Evolutionary conservation across 2,113 vertebrate species (phyloP).

Genomic region (Telmatochromis brachygnathus): DNA sequence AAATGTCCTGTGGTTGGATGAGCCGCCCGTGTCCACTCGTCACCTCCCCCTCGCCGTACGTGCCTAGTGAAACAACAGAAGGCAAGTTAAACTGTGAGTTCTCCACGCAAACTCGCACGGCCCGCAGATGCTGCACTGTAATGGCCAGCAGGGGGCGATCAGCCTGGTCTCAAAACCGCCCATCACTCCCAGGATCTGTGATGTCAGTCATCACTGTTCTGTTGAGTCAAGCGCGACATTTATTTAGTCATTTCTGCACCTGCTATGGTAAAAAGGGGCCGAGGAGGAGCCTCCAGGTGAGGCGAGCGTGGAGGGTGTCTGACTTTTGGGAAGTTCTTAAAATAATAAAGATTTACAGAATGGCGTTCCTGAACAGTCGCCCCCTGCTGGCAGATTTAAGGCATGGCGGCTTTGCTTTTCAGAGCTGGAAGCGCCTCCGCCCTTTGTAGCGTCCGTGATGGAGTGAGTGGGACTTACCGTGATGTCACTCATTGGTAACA

Average conservation of each 20-base stretch:
- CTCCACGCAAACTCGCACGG: neutral
- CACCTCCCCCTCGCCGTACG: neutral
- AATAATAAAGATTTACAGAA: neutral
- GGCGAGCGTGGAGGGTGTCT: neutral
- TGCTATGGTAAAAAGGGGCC: neutral
- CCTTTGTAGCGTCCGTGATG: neutral
- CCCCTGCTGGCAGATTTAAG: neutral
- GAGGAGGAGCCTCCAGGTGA: neutral
- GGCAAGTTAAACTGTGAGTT: neutral
- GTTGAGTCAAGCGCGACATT: neutral
- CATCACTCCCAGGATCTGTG: neutral
- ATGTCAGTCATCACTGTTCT: neutral
- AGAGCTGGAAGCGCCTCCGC: neutral
- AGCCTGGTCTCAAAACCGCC: neutral
- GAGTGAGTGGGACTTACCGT: rapidly evolving
- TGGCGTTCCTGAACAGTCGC: neutral
- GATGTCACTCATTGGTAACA: neutral
- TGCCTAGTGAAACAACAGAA: neutral
- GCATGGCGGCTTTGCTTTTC: neutral
- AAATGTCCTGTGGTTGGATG: neutral
- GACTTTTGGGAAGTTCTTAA: neutral
- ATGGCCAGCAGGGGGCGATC: neutral
- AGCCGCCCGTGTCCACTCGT: neutral
- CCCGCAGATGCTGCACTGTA: neutral
- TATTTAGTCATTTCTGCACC: rapidly evolving